Percentiles rank a stretch among this genome's conserved stretches.
Conservation (phyloP, 2,797 vertebrate species). For the Oreortyx pictus region DNA sequence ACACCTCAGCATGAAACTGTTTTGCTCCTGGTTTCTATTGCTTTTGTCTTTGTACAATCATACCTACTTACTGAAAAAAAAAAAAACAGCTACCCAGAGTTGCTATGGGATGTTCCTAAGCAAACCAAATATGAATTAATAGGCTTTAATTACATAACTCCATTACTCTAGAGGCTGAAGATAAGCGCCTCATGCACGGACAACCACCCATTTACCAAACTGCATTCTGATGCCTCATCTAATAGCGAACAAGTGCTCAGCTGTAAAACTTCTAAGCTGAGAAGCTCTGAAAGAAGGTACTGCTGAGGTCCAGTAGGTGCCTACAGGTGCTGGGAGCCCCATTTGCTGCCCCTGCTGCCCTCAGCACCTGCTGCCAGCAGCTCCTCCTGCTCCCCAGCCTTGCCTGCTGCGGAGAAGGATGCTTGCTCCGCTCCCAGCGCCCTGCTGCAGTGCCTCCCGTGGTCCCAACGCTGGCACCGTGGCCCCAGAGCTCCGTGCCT, state of each 20-base stretch:
- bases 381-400: too few relatives aligned
- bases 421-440: not conserved
- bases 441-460: too few relatives aligned
- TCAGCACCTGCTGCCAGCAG: too few relatives aligned
- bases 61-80: fast-evolving
- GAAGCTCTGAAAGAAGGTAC: fast-evolving
- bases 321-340: not conserved
- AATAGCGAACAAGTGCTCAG: fast-evolving
- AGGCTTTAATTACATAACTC: not conserved
- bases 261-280: fast-evolving
- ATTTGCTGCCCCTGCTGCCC: too few relatives aligned
- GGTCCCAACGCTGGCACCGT: not conserved
- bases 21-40: not conserved
- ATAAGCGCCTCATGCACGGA: fast-evolving
- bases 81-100: not conserved
- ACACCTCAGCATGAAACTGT: too few relatives aligned
- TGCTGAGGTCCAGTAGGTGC: fast-evolving
- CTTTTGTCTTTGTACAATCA: not conserved
- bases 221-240: fast-evolving
- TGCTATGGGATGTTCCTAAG: fast-evolving
- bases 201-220: fast-evolving
- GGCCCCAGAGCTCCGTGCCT: not conserved
- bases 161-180: not conserved
- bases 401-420: too few relatives aligned
- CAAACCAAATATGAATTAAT: not conserved